These are phyloP conservation scores for Chrysomela aeneicollis DNA, from an alignment of 2,888 invertebrate genomes.

Conservation along the genomic window DNA sequence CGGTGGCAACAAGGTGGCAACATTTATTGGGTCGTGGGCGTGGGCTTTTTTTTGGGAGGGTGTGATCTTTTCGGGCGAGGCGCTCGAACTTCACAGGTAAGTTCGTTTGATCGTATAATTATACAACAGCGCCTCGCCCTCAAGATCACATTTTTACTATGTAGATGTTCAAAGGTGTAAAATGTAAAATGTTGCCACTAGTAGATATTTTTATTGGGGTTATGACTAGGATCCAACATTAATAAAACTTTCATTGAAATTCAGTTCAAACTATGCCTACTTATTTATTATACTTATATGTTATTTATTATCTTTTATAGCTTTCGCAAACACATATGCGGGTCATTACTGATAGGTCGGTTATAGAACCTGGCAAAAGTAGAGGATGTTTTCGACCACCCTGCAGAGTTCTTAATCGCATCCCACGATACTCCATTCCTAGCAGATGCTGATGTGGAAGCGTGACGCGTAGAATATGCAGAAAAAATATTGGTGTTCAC, in stretches of 20 bases:
- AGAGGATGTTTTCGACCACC: constrained; percentile 21
- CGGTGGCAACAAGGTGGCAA: no score
- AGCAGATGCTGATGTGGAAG: constrained; percentile 27
- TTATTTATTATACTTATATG: not conserved
- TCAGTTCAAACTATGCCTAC: not conserved
- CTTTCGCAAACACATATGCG: not conserved
- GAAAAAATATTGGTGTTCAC: constrained; percentile 31
- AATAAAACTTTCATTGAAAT: no score
- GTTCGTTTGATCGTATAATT: no score
- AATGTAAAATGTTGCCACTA: not conserved
- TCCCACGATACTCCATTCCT: constrained; percentile 22
- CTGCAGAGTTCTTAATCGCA: constrained; percentile 26
- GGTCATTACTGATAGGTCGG: constrained; percentile 11
- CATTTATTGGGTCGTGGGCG: no score
- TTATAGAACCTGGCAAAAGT: constrained; percentile 30
- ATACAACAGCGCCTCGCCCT: no score
- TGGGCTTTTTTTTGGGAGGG: no score
- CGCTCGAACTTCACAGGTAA: no score
- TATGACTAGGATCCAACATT: no score
- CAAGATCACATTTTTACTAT: no score
- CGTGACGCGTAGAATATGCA: constrained; percentile 29
- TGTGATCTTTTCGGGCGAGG: no score
- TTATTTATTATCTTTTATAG: not conserved
- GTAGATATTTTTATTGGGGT: not conserved
- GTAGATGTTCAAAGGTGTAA: not conserved